These are phyloP conservation scores for Fulmarus glacialis DNA, from an alignment of 2,113 vertebrate species.

Conservation along the genomic window DNA sequence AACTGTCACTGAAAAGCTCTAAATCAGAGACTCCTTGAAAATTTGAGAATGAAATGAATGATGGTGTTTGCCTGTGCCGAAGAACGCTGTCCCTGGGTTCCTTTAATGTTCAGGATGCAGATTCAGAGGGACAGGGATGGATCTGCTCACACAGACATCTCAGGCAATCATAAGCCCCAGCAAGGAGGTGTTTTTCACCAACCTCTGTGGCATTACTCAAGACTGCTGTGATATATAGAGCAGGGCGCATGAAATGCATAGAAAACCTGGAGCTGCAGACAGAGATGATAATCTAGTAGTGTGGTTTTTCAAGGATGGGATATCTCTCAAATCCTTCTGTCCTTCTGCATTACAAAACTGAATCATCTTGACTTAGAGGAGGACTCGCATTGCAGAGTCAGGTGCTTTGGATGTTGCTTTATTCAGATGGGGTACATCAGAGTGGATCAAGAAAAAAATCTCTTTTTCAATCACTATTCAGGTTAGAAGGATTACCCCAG, in stretches of 20 bases:
- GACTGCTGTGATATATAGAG: background rate
- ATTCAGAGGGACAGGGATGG: background rate
- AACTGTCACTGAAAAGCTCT: background rate
- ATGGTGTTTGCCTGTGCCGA: background rate
- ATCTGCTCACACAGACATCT: background rate
- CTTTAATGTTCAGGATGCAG: background rate
- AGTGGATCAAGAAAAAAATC: background rate
- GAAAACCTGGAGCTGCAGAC: background rate
- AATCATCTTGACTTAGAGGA: background rate
- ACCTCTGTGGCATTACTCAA: background rate
- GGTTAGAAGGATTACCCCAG: background rate
- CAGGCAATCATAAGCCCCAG: background rate
- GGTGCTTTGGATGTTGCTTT: background rate
- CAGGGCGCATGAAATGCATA: background rate
- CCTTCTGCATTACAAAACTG: background rate
- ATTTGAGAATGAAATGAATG: background rate
- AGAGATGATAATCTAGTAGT: background rate
- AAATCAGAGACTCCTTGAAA: background rate
- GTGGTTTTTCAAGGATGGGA: background rate
- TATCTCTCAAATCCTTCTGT: background rate
- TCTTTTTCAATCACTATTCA: background rate
- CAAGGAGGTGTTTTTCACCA: background rate
- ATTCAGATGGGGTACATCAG: background rate
- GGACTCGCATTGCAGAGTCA: fast-evolving
- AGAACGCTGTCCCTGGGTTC: background rate